Evolutionary conservation across 2,113 vertebrate species (phyloP).

Genomic region (Dasyornis broadbenti): DNA sequence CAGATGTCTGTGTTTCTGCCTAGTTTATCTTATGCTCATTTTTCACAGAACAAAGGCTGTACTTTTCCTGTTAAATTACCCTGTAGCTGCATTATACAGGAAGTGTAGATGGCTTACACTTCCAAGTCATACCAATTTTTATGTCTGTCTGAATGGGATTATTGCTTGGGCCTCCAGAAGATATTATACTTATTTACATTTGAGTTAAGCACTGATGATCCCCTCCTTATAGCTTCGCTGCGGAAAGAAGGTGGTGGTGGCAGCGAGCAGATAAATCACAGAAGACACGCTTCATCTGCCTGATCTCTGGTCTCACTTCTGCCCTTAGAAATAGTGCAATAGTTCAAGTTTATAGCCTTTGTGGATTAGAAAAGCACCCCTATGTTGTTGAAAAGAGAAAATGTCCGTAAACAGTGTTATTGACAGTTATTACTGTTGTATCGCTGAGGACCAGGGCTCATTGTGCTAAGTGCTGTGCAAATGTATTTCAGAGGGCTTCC

Average conservation of each 20-base stretch:
- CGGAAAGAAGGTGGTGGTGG: background rate
- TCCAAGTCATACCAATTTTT: background rate
- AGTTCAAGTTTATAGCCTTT: slow-evolving; percentile 34
- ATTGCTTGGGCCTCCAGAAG: background rate
- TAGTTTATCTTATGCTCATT: background rate
- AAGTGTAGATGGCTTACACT: background rate
- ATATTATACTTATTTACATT: slow-evolving; percentile 1
- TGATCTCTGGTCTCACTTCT: slow-evolving; percentile 41
- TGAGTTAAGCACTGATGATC: background rate
- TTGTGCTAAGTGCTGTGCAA: slow-evolving; percentile 7
- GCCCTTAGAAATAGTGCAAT: slow-evolving; percentile 26
- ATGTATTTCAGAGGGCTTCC: slow-evolving; percentile 27
- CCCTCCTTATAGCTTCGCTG: background rate
- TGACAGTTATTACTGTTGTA: slow-evolving; percentile 24
- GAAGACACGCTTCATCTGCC: slow-evolving; percentile 13
- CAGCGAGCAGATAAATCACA: slow-evolving; percentile 22
- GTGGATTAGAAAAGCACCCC: slow-evolving; percentile 20
- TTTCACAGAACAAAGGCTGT: background rate
- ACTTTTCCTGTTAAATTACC: background rate
- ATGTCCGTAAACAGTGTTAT: slow-evolving; percentile 27
- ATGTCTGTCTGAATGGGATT: background rate
- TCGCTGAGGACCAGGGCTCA: background rate
- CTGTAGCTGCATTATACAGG: background rate
- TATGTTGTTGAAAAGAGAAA: background rate
- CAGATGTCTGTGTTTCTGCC: background rate